Evolutionary conservation across 2,888 invertebrate species (phyloP), one percentile per base, ranked within the genome.

Genomic region (Tetranychus piercei): DNA sequence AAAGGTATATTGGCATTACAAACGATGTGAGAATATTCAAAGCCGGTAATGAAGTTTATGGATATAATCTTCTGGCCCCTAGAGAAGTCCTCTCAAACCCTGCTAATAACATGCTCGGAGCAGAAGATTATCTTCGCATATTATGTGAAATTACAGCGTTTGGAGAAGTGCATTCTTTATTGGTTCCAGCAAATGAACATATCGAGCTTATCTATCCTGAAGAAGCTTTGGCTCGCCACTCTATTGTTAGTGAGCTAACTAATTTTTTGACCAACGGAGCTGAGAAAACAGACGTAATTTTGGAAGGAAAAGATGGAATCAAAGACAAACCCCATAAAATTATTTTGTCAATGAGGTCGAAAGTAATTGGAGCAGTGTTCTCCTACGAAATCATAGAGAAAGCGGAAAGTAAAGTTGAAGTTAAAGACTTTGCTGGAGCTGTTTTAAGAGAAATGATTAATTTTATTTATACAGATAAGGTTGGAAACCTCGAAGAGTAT

Each of bases 341-440:
- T n/a, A 43, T 73, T 3, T 22, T 73, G n/a, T 18, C 23, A 45
- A 44, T 44, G 2, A 45, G 73, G n/a, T 73, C 73, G 11, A 64
- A 73, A 55, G 73, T 73, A 22, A 34, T 73, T n/a, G 73, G 43
- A 73, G 73, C 64, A 15, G 45, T 73, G 73, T 55, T 73, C 45
- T 23, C 22, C 15, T 55, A 73, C 22, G 55, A 45, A 23, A 45
- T 18, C 44, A 45, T 20, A 7, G 73, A 73, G 45, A 73, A 64
- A 55, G 20, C 64, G 9, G 64, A 73, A 20, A 45, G 11, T 55
- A 23, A 64, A 22, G 22, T 73, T 64, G 64, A 73, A 22, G n/a
- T 73, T 18, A 23, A 45, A 22, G 73, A 73, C 22, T n/a, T 73
- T 20, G 73, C 44, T 64, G 73, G 64, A 20, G 64, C 73, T 20